Base-by-base conservation (phyloP, 1,140 invertebrate genomes). In the Nebria ingens region DNA sequence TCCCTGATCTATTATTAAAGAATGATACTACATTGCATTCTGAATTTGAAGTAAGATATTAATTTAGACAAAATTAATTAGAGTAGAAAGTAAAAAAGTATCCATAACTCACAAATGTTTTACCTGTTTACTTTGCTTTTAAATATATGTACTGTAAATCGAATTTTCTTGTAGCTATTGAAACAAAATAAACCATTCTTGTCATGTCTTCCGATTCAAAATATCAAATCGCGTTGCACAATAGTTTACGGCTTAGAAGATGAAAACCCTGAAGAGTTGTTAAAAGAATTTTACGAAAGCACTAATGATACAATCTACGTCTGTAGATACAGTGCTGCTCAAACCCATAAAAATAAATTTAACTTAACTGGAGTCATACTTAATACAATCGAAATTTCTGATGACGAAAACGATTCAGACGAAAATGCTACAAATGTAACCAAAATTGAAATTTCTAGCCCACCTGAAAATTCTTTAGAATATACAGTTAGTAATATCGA, bases 331-430 rank as follows among this genome's bases (percentile, higher is more conserved):
- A 12, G 9, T 9, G 40, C 40, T 12, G 15, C 40, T 11, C 15
- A 12, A 12, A 29, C 25, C 4, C 13, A 6, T 29, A 11, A 6
- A 4, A 45, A 45, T 11, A 45, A 45, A 45, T 45, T 12, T 17
- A 45, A 12, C 9, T 17, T 45, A 6, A 9, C 3, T 17, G 40
- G 40, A 12, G 40, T 17, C 3, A 17, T 45, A 12, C 9, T 11
- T 4, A 45, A 45, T 45, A 3, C 9, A 17, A 45, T 45, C 9
- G 15, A 45, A 6, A 17, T 45, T 21, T 52, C 13, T 38, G 45
- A 22, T 21, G 15, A 29, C 19, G 52, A 55, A 29, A 42, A 50
- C 17, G 19, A 53, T 57, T 21, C 49, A 51, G 38, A 21, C n/a
- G 52, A 40, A 50, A 56, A 21, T 29, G 22, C 13, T 23, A 19